Evolutionary conservation across 2,113 vertebrate species (phyloP).

Genomic region (Stigmatopora nigra): DNA sequence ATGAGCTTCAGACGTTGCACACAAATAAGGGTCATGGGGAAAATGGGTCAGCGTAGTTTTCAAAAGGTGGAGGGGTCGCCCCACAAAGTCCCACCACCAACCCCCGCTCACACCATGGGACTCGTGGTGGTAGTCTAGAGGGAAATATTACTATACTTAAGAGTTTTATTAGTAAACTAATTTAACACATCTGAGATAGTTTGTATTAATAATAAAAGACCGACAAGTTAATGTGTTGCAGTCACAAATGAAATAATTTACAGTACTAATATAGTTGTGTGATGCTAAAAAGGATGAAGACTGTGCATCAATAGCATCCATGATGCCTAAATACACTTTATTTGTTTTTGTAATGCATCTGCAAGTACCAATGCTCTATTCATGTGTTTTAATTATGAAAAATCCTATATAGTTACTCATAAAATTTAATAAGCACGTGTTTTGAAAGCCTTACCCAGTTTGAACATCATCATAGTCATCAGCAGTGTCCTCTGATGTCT

Average conservation of each 20-base stretch:
- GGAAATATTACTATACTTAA: constrained; percentile 2
- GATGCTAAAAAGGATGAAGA: not conserved
- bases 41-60: constrained; percentile 56
- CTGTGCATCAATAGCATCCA: not conserved
- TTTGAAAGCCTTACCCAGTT: constrained; percentile 57
- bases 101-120: constrained; percentile 11
- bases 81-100: not conserved
- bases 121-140: not conserved
- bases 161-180: not conserved
- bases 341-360: not conserved
- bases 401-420: not conserved
- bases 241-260: not conserved
- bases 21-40: constrained; percentile 51
- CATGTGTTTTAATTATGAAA: not conserved
- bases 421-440: no score
- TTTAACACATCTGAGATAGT: not conserved
- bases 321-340: not conserved
- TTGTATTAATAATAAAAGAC: not conserved
- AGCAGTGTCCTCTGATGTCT: constrained; percentile 51
- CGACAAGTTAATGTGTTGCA: not conserved
- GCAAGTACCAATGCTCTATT: not conserved
- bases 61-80: constrained; percentile 25
- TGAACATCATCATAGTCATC: constrained; percentile 65
- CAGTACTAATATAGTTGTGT: not conserved
- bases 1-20: constrained; percentile 43